Percentiles rank a stretch among this genome's conserved stretches.
Conservation (phyloP, 2,888 invertebrate genomes). For the Tetropium fuscum region DNA sequence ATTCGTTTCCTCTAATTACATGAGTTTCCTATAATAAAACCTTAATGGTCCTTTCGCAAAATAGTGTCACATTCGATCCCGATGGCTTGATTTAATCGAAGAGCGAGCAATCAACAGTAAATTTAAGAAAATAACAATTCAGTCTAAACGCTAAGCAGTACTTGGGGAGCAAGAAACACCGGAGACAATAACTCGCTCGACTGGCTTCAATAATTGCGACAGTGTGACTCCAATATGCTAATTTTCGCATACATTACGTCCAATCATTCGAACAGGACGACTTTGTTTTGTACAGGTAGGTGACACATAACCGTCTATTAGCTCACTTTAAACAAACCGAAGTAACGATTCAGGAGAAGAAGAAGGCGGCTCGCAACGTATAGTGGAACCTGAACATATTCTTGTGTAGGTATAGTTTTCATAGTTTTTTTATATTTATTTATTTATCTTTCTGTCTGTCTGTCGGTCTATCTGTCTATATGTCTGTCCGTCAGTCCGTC, state of each 20-base stretch:
- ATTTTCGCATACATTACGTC: slow-evolving; percentile 19
- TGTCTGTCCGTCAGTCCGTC: no score
- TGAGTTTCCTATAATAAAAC: slow-evolving; percentile 15
- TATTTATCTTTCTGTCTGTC: no score
- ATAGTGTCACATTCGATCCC: slow-evolving; percentile 27
- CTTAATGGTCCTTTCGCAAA: slow-evolving; percentile 12
- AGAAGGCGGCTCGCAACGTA: no score
- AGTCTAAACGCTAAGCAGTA: slow-evolving; percentile 3
- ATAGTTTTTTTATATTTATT: no score
- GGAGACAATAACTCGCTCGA: slow-evolving; percentile 28
- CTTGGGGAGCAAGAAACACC: slow-evolving; percentile 24
- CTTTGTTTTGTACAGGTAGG: background rate
- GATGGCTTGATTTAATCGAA: slow-evolving; percentile 18
- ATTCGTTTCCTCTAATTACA: slow-evolving; percentile 26
- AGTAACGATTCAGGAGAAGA: no score
- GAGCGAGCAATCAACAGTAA: slow-evolving; percentile 20
- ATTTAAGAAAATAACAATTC: slow-evolving; percentile 27
- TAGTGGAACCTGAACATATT: no score
- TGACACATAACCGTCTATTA: no score
- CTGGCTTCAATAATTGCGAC: slow-evolving; percentile 17
- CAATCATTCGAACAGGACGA: slow-evolving; percentile 5
- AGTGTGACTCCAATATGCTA: slow-evolving; percentile 22
- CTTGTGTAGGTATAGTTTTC: no score
- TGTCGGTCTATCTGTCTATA: no score
- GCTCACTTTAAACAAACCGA: no score